Base-by-base conservation (phyloP, 2,888 invertebrate genomes). In the Thera britannica region DNA sequence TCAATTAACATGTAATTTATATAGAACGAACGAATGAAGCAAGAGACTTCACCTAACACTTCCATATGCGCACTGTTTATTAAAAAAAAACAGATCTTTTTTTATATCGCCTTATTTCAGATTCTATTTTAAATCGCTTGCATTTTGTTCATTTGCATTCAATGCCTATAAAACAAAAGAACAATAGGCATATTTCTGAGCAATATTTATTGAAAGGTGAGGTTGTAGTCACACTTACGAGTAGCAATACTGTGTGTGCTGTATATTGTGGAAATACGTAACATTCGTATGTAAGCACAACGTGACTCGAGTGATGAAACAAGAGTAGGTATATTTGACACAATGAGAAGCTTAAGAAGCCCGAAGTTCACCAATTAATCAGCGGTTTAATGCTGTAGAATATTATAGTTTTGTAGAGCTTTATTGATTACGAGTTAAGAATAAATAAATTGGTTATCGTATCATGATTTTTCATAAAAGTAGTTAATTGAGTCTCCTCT, bases 171-270 rank as follows among this genome's bases (percentile, higher is more conserved):
- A 51, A 61, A 69, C 57, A 62, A 62, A 67, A 58, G 66, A 67
- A 67, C 66, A 67, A 67, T 66, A 60, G 60, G 3, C 51, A 67
- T 46, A 51, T 1, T 57, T 41, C 49, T 54, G 61, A 36, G 61
- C 61, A 58, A 58, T 52, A 60, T 56, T 58, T 59, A 54, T 58
- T 58, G 8, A 49, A 48, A 49, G 51, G 35, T 52, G 52, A 55
- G 23, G 48, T 38, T 36, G 23, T n/a, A 23, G 4, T 9, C 44
- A 9, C 52, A 52, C 51, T 6, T 23, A 7, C 5, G 7, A 41
- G 4, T 41, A 5, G 38, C 23, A 23, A 23, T 23, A 23, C 23
- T 23, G 23, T 23, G 23, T 23, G 23, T 23, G 23, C 23, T 23
- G 23, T 23, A 23, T 23, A 23, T 1, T 23, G 38, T 38, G 38